Evolutionary conservation across 2,113 vertebrate genomes (phyloP), one percentile per base, ranked within the genome.

Genomic region (Pithys albifrons): DNA sequence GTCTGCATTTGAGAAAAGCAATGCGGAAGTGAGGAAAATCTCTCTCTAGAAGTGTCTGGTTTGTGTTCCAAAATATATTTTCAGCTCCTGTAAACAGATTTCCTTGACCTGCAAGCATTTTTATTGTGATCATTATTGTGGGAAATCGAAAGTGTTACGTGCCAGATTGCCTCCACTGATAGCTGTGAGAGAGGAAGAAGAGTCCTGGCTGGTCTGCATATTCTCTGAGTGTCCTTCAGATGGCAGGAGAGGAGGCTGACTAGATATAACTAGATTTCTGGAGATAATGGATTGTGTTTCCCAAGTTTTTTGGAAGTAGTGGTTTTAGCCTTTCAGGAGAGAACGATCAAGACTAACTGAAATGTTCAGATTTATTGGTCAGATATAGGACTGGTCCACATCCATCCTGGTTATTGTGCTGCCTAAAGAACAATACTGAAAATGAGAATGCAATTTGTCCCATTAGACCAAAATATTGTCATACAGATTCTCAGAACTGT

Each of bases 121-220:
- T 5, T 46, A 48, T 29, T 88, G 17, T 55, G 52, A 49, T 89
- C 4, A 5, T 65, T 73, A 31, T n/a, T 75, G 31, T 52, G 45
- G 39, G 39, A 89, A 84, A 74, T n/a, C 41, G 43, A 27, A 9
- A 76, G 4, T 0, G 1, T 43, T 74, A 28, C 6, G 3, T 77
- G 37, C 46, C 46, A 80, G 28, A 6, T 28, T 78, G 39, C 8
- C 27, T 91, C 35, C 54, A 29, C 1, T 79, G 45, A 55, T 22
- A 85, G 35, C 10, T 9, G 2, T 33, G 33, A 45, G 46, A 58
- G 80, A 29, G n/a, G 31, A 28, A 39, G 27, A 54, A 31, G 54
- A 29, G 29, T 70, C 28, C 35, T 79, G 8, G 1, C 12, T 79
- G 17, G 16, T 55, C 39, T 91, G 14, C 0, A 0, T 70, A 8